Conservation (phyloP, 2,113 vertebrate genomes). For the Phrynosoma platyrhinos region DNA sequence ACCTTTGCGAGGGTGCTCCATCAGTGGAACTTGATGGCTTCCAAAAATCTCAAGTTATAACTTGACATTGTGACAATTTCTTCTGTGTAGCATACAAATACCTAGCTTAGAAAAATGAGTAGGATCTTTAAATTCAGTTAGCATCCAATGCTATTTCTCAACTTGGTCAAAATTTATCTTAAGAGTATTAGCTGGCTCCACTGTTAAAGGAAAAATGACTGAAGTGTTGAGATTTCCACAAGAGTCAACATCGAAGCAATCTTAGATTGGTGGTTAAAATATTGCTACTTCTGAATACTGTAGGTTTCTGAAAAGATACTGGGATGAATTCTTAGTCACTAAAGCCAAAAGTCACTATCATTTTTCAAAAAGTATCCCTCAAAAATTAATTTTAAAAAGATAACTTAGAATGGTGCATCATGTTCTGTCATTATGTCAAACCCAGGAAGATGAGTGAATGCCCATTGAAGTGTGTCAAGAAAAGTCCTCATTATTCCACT, state of each 20-base stretch:
- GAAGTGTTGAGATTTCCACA: too few species aligned
- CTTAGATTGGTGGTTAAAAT: neutral
- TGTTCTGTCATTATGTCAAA: neutral
- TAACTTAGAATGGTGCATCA: neutral
- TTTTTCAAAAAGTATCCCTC: neutral
- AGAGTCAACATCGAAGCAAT: too few species aligned
- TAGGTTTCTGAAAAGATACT: neutral
- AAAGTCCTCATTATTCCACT: neutral
- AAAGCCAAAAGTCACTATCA: neutral
- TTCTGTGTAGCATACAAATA: too few species aligned
- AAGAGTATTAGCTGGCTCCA: neutral
- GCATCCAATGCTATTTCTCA: too few species aligned
- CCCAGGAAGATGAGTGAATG: neutral
- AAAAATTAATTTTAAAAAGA: neutral
- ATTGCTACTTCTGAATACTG: neutral
- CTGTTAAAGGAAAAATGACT: neutral
- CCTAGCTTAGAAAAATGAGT: too few species aligned
- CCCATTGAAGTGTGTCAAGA: neutral
- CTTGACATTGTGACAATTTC: too few species aligned
- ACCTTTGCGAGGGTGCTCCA: too few species aligned
- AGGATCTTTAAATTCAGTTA: too few species aligned
- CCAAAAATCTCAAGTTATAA: too few species aligned
- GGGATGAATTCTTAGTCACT: neutral
- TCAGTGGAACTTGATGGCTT: too few species aligned
- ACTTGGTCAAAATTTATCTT: neutral